Base-by-base conservation (phyloP, 2,113 vertebrate genomes). In the Engraulis encrasicolus region DNA sequence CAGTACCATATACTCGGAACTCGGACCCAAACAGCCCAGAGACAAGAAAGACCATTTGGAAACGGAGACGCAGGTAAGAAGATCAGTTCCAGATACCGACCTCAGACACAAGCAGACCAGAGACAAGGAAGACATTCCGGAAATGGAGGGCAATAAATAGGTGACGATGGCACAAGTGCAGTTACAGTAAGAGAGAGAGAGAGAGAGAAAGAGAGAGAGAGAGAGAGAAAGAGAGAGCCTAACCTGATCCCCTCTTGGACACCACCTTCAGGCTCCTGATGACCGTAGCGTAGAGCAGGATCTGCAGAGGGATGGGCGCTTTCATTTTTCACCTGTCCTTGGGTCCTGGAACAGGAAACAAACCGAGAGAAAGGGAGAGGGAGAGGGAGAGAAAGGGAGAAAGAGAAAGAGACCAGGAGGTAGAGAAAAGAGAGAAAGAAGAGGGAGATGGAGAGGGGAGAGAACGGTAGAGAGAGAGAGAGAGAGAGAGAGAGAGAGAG, bases 221-320 rank as follows among this genome's bases (percentile, higher is more conserved):
- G n/a, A n/a, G n/a, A n/a, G n/a, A n/a, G n/a, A n/a, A n/a, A n/a
- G n/a, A n/a, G 40, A 45, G 14, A 31, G 82, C 93, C 97, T 96
- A 97, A 99, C 98, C 98, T 93, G 98, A 99, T 90, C 97, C 97
- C 94, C 98, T 96, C 93, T 99, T 99, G 84, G 98, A 98, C 91
- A 99, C 96, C 90, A 98, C 96, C 94, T 99, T 99, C 93, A 97
- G 92, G 94, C 97, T 97, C 92, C 97, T 96, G 92, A 97, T 94
- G 86, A 97, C 92, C 84, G 95, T 93, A 87, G 96, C 96, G 86
- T 97, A 97, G 92, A 98, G 94, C 90, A 99, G 95, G 92, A 99
- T 94, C 95, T 98, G 96, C 90, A 97, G 96, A 83, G 97, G 96
- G 93, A 97, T 95, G 87, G 95, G 95, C 92, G 95, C 95, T 98